Percentiles rank a stretch among this genome's conserved stretches.
These are phyloP conservation scores for Drosophila demipolita DNA, from an alignment of 2,888 invertebrate species.

Conservation along the genomic window DNA sequence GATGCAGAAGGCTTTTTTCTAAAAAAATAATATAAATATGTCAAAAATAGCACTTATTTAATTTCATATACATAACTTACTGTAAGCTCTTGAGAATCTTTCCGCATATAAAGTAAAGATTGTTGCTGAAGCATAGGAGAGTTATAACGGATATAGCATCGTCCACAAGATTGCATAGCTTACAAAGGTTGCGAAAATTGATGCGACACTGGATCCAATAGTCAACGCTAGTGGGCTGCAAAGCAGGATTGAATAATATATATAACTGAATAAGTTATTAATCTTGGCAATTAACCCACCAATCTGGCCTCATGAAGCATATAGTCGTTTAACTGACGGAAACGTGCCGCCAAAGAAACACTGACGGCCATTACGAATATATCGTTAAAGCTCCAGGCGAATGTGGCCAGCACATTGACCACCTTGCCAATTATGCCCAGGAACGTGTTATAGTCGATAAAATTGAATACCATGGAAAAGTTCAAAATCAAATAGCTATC, in stretches of 20 bases:
- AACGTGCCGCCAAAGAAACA: conserved; percentile 88
- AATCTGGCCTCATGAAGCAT: conserved; percentile 85
- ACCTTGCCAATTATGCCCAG: conserved; percentile 80
- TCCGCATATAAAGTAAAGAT: conserved; percentile 87
- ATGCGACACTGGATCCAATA: conserved; percentile 86
- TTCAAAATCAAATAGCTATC: conserved; percentile 77
- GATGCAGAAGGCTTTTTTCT: conserved; percentile 83
- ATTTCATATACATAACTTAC: conserved; percentile 62
- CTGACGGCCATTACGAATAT: conserved; percentile 90
- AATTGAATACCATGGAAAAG: conserved; percentile 73
- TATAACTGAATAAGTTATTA: not conserved
- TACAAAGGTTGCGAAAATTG: conserved; percentile 86
- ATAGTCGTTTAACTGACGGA: conserved; percentile 87
- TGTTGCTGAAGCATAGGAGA: conserved; percentile 86
- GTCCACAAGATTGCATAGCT: conserved; percentile 86
- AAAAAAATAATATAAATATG: not conserved
- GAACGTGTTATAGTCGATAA: conserved; percentile 69
- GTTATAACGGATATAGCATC: conserved; percentile 86
- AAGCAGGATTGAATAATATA: not conserved
- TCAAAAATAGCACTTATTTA: accelerated
- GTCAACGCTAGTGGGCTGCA: conserved; percentile 75
- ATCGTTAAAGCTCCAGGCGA: conserved; percentile 91
- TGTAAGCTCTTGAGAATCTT: conserved; percentile 87
- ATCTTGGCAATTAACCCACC: conserved; percentile 64
- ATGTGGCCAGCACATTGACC: conserved; percentile 88